Evolutionary conservation across 2,113 vertebrate species (phyloP), one percentile per base, ranked within the genome.

Genomic region (Ia io): DNA sequence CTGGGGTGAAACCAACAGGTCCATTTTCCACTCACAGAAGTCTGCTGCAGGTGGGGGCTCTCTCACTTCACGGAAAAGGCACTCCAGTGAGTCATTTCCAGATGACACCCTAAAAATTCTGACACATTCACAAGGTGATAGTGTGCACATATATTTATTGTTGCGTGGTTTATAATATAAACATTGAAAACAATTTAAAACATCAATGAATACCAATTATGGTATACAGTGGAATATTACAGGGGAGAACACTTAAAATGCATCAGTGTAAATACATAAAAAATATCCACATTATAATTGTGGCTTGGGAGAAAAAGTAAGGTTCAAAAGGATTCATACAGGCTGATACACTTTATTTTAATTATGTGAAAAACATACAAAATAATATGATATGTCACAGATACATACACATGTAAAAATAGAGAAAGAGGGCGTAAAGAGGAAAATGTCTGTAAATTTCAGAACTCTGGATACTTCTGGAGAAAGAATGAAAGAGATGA

Each of bases 361-460:
- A 49, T 63, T 56, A 49, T 18, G 1, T 56, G n/a, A 10, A 2
- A 84, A 78, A n/a, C 61, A 59, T 18, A 79, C 1, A 65, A 79
- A 30, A 37, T 11, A 11, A 23, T 6, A 6, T 40, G 11, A 2
- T 1, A 17, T 16, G 40, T 7, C 56, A 30, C 0, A 1, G 28
- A 16, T 28, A 3, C 53, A 0, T 13, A 5, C 22, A 17, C 20
- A 6, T 16, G 4, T 28, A 35, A 28, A 32, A 1, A 59, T 1
- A 37, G 74, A 51, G 3, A 40, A 30, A n/a, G 16, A 49, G n/a
- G 6, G 1, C 23, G 1, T 2, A 6, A 1, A 6, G 56, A 32
- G 14, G 32, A 56, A 70, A 56, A 5, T 3, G 0, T 5, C 11
- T 5, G 0, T 20, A 2, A 1, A 12, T 8, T 0, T 22, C 61